phyloP scores from a whole-genome alignment of 2,888 invertebrate genomes.

The Rhorus exstirpatorius region DNA sequence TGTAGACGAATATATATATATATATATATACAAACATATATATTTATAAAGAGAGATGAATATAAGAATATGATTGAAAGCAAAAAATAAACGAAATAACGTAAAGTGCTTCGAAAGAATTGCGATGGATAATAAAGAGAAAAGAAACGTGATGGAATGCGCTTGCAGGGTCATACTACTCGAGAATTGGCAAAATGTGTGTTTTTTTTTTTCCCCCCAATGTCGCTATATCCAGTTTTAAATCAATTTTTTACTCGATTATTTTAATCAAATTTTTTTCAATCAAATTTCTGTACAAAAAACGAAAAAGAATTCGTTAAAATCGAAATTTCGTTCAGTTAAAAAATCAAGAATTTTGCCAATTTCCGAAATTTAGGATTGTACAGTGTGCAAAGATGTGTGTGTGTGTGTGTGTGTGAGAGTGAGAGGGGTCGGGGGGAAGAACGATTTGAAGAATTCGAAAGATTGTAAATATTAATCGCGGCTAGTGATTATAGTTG shows the following conservation, averaged over 20 bases:
- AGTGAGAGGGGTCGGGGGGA: background rate
- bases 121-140: slow-evolving; percentile 49
- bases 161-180: slow-evolving; percentile 57
- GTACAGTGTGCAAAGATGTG: slow-evolving; percentile 65
- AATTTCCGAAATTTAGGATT: slow-evolving; percentile 53
- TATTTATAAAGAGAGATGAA: slow-evolving; percentile 25
- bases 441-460: slow-evolving; percentile 34
- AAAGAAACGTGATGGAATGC: slow-evolving; percentile 10
- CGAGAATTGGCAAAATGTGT: slow-evolving; percentile 35
- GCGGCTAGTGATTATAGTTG: slow-evolving; percentile 68
- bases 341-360: slow-evolving; percentile 10
- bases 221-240: slow-evolving; percentile 8
- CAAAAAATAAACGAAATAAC: slow-evolving; percentile 30
- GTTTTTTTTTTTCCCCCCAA: slow-evolving; percentile 19
- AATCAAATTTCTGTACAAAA: background rate
- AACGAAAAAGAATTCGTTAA: too few species aligned
- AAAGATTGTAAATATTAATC: slow-evolving; percentile 70
- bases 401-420: background rate
- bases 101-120: slow-evolving; percentile 63
- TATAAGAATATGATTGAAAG: slow-evolving; percentile 17
- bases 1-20: slow-evolving; percentile 61
- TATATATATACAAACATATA: too few species aligned
- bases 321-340: too few species aligned
- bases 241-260: slow-evolving; percentile 8
- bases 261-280: too few species aligned